phyloP scores from a whole-genome alignment of 2,113 vertebrate genomes.

The Sardina pilchardus region DNA sequence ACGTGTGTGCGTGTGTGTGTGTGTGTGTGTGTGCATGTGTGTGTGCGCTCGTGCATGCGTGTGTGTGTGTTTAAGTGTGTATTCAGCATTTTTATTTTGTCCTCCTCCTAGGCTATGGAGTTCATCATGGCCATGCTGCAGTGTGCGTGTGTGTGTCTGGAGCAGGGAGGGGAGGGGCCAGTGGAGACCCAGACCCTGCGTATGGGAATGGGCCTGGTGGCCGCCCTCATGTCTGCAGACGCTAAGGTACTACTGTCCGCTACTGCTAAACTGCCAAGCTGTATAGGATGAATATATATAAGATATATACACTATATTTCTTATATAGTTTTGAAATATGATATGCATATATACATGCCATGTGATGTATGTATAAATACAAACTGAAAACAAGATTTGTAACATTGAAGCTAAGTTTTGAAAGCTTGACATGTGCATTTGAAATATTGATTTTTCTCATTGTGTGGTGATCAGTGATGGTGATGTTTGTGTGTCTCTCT shows the following conservation, averaged over 20 bases:
- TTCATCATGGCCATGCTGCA: slow-evolving; percentile 82
- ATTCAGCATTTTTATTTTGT: not conserved
- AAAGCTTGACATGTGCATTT: too few relatives aligned
- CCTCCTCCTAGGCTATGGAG: slow-evolving; percentile 76
- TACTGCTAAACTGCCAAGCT: too few relatives aligned
- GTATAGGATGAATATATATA: too few relatives aligned
- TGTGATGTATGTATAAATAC: too few relatives aligned
- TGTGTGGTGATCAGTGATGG: not conserved
- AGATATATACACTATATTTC: too few relatives aligned
- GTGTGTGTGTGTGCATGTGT: not conserved
- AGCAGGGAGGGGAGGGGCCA: slow-evolving; percentile 45
- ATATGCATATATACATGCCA: too few relatives aligned
- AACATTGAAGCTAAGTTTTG: too few relatives aligned
- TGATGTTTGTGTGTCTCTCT: not conserved
- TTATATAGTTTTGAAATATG: too few relatives aligned
- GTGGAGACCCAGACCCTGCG: slow-evolving; percentile 85
- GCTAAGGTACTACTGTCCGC: slow-evolving; percentile 72
- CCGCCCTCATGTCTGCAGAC: slow-evolving; percentile 80
- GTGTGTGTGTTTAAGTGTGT: not conserved
- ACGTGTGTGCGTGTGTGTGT: not conserved
- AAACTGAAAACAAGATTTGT: too few relatives aligned
- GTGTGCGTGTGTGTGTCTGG: slow-evolving; percentile 75
- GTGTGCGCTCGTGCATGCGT: not conserved
- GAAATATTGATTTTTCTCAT: not conserved
- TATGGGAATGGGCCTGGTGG: slow-evolving; percentile 90